These are phyloP conservation scores for Dipodomys merriami DNA, from an alignment of 2,113 vertebrate species.

Conservation along the genomic window DNA sequence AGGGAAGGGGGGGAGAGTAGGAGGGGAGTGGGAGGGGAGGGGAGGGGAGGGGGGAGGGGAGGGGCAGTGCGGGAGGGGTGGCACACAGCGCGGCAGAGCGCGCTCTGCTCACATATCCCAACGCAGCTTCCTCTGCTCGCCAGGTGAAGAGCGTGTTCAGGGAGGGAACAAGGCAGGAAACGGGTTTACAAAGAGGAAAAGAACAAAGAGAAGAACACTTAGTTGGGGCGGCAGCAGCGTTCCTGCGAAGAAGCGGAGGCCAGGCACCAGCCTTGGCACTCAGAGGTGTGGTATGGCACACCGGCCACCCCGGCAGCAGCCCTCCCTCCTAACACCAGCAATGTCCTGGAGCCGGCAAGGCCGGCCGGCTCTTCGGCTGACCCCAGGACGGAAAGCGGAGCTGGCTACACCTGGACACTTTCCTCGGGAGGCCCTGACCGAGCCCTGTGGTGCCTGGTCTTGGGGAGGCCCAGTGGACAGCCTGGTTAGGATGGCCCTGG, in stretches of 20 bases:
- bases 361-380: slow-evolving; percentile 76
- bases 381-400: slow-evolving; percentile 79
- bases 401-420: slow-evolving; percentile 60
- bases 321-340: not conserved
- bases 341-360: slow-evolving; percentile 85
- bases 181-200: slow-evolving; percentile 79
- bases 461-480: slow-evolving; percentile 77
- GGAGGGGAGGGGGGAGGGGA: not conserved
- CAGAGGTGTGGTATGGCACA: not conserved
- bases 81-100: slow-evolving; percentile 70
- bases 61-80: slow-evolving; percentile 5
- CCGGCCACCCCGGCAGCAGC: not conserved
- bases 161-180: slow-evolving; percentile 85
- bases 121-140: slow-evolving; percentile 98
- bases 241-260: not conserved
- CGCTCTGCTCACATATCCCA: slow-evolving; percentile 97
- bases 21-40: too few species aligned
- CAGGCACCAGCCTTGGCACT: not conserved
- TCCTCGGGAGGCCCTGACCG: slow-evolving; percentile 23
- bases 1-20: too few species aligned
- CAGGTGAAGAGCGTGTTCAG: slow-evolving; percentile 83
- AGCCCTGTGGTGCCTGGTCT: slow-evolving; percentile 58
- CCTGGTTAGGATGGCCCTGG: slow-evolving; percentile 15
- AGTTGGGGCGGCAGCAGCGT: slow-evolving; percentile 28
- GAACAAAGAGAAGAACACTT: slow-evolving; percentile 81